phyloP scores from a whole-genome alignment of 2,888 invertebrate species.

The Ashinkailepas kermadecensis region DNA sequence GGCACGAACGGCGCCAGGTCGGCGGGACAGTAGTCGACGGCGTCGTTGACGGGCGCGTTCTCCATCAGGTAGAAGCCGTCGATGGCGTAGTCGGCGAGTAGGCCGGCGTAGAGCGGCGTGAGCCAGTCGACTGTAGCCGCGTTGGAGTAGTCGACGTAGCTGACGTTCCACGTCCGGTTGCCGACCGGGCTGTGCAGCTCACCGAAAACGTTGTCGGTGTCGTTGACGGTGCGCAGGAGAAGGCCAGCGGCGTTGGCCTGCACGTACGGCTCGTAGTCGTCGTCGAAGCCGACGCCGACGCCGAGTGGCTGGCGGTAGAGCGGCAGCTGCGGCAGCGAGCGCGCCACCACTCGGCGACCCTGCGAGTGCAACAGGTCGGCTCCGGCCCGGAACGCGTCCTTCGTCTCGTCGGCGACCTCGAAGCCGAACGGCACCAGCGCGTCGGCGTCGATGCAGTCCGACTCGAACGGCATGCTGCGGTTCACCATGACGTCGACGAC shows the following conservation, averaged over 20 bases:
- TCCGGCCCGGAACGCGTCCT: not conserved
- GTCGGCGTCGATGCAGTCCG: constrained; percentile 31
- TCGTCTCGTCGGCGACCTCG: not conserved
- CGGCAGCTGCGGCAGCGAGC: constrained; percentile 25
- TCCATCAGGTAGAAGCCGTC: constrained; percentile 27
- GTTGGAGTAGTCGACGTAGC: constrained; percentile 28
- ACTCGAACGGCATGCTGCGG: constrained; percentile 29
- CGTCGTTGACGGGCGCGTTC: constrained; percentile 29
- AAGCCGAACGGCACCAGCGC: constrained; percentile 15
- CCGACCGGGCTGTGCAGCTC: not conserved
- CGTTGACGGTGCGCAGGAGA: constrained; percentile 7
- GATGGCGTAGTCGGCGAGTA: not conserved
- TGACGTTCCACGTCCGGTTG: constrained; percentile 20
- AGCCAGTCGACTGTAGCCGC: constrained; percentile 24
- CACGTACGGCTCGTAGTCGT: not conserved
- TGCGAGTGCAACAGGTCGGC: not conserved
- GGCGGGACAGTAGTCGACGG: not conserved
- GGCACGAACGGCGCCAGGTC: not conserved
- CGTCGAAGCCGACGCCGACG: not conserved
- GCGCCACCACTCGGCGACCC: not conserved
- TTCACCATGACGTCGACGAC: constrained; percentile 25
- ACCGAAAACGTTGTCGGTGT: constrained; percentile 24
- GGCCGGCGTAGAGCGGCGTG: not conserved
- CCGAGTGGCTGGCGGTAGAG: constrained; percentile 28
- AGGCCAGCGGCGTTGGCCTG: not conserved